phyloP scores from a whole-genome alignment of 2,888 invertebrate genomes.

The Drosophila fungiperda region DNA sequence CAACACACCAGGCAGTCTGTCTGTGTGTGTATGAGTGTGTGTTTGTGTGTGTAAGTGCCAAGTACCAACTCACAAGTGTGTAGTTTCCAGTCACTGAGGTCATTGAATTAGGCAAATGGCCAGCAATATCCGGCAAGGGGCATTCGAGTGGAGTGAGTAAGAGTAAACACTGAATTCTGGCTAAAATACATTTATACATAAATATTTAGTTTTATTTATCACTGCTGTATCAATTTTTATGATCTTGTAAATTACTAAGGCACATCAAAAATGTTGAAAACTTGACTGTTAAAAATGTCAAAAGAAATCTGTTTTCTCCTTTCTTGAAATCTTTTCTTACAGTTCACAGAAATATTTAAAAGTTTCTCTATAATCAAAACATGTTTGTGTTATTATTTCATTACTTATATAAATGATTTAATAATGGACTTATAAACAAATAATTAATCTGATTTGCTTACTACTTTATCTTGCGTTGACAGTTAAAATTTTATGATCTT shows the following conservation, averaged over 20 bases:
- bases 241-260: not conserved
- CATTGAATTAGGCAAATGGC: slow-evolving; percentile 73
- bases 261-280: not conserved
- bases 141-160: not conserved
- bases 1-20: slow-evolving; percentile 19
- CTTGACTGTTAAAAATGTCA: not conserved
- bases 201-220: not conserved
- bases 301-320: not conserved
- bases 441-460: not conserved
- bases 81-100: slow-evolving; percentile 66
- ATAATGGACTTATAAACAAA: not conserved
- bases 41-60: slow-evolving; percentile 1
- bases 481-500: not conserved
- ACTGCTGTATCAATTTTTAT: not conserved
- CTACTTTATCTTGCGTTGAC: not conserved
- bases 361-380: accelerated
- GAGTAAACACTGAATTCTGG: slow-evolving; percentile 3
- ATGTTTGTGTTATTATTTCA: not conserved
- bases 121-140: slow-evolving; percentile 57
- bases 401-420: not conserved
- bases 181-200: not conserved
- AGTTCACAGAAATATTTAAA: not conserved
- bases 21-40: slow-evolving; percentile 4
- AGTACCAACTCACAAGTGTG: slow-evolving; percentile 62
- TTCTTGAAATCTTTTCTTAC: not conserved